Conservation (phyloP, 2,113 vertebrate species). For the Tylochromis polylepis region DNA sequence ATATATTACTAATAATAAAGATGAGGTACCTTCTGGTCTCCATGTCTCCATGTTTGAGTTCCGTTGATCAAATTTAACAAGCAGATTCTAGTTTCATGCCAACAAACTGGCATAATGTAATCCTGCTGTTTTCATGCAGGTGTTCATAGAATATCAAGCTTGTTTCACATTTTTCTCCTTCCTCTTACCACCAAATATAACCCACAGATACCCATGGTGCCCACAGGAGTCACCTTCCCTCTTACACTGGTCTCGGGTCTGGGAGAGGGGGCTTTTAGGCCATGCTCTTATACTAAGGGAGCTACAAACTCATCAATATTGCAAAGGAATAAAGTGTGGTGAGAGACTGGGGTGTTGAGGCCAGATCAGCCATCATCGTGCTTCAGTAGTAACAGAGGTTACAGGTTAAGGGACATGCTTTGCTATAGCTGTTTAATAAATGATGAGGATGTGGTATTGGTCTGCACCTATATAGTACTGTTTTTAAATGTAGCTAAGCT, state of each 20-base stretch:
- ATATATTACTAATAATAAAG: neutral
- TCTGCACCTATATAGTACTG: neutral
- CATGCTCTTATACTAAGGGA: slow-evolving; percentile 1
- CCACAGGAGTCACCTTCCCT: neutral
- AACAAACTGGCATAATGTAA: neutral
- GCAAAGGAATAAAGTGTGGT: slow-evolving; percentile 57
- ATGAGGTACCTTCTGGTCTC: neutral
- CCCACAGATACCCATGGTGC: neutral
- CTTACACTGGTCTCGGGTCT: slow-evolving; percentile 5
- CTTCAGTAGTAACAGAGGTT: slow-evolving; percentile 30
- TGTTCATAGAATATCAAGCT: neutral
- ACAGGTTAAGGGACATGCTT: slow-evolving; percentile 51
- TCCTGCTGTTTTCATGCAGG: neutral
- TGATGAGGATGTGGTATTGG: slow-evolving; percentile 36
- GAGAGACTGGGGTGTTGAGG: slow-evolving; percentile 25
- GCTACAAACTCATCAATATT: slow-evolving; percentile 67
- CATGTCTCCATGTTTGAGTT: neutral
- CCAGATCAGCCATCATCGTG: slow-evolving; percentile 43
- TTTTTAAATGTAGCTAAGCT: neutral
- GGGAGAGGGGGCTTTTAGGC: slow-evolving; percentile 58
- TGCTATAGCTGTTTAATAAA: slow-evolving; percentile 57
- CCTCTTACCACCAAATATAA: neutral
- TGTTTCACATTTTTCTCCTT: neutral
- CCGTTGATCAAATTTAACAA: neutral
- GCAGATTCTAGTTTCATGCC: neutral